phyloP scores from a whole-genome alignment of 2,797 vertebrate species.

The Lacerta viridis region DNA sequence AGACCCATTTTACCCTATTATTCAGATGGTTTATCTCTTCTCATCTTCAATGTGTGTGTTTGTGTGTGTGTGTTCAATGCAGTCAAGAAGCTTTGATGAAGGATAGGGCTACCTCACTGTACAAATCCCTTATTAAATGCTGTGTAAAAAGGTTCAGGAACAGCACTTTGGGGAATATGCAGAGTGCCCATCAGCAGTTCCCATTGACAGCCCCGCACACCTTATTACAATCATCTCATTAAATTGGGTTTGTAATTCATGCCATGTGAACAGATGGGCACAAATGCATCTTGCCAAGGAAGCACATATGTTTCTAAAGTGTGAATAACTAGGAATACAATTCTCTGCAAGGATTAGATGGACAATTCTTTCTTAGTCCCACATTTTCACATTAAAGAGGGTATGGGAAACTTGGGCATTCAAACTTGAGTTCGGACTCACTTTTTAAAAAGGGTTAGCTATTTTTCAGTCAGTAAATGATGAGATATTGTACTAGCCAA shows the following conservation, averaged over 20 bases:
- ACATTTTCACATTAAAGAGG: constrained; percentile 45
- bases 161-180: constrained; percentile 36
- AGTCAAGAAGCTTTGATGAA: constrained; percentile 50
- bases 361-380: constrained; percentile 65
- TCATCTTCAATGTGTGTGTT: background rate
- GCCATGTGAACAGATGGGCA: constrained; percentile 74
- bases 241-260: constrained; percentile 65
- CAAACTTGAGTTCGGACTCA: constrained; percentile 3
- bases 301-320: constrained; percentile 76
- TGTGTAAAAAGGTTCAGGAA: constrained; percentile 55
- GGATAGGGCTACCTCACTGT: constrained; percentile 15
- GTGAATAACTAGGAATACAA: constrained; percentile 54
- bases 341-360: constrained; percentile 69
- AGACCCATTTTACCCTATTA: constrained; percentile 38
- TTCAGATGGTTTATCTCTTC: background rate
- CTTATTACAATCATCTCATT: constrained; percentile 57
- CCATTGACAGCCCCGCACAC: constrained; percentile 52
- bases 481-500: too few species aligned
- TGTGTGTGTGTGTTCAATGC: background rate
- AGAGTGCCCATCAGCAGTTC: constrained; percentile 48
- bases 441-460: constrained; percentile 24
- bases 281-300: constrained; percentile 72
- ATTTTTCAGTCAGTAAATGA: background rate
- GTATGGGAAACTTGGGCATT: constrained; percentile 15
- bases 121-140: constrained; percentile 24